Evolutionary conservation across 2,113 vertebrate species (phyloP), one percentile per base, ranked within the genome.

Genomic region (Chloebia gouldiae): DNA sequence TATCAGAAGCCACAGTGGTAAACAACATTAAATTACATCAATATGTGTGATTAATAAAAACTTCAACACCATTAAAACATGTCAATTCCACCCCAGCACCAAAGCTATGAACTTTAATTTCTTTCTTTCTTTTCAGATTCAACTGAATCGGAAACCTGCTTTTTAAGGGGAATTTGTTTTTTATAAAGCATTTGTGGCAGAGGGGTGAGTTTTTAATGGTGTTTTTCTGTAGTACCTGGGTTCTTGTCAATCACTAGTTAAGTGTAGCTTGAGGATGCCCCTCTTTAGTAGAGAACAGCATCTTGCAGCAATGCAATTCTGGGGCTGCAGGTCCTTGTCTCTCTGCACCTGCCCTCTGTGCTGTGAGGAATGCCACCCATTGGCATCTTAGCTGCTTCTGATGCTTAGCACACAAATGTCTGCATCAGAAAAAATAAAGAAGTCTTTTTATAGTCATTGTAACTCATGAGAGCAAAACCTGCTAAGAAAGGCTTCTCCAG

Each of bases 401-500:
- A 90, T 94, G 72, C 19, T 1, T 9, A 64, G 39, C 77, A 57
- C 31, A 91, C 75, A 73, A 91, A 90, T 66, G 70, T 20, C 50
- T 95, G 70, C 93, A 47, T 49, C 86, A 92, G n/a, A 75, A 88
- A 87, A 84, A 80, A 91, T 44, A 70, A 79, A 64, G 42, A 56
- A 39, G 24, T n/a, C 57, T 71, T 37, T 81, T 94, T 75, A 91
- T 45, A 72, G 73, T 66, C 73, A 45, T 20, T 57, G 35, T 50
- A 75, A 81, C 63, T 71, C 31, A 63, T 4, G 39, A 60, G 60
- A 79, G 51, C 69, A 94, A 82, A 96, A 68, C 20, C 70, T 54
- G 69, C 93, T 49, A 42, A 30, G 72, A 83, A 96, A 68, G 30
- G 68, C 33, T 81, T 65, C 82, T 77, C 69, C 56, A 60, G 82